Conservation (phyloP, 2,888 invertebrate species). For the Hypena proboscidalis region DNA sequence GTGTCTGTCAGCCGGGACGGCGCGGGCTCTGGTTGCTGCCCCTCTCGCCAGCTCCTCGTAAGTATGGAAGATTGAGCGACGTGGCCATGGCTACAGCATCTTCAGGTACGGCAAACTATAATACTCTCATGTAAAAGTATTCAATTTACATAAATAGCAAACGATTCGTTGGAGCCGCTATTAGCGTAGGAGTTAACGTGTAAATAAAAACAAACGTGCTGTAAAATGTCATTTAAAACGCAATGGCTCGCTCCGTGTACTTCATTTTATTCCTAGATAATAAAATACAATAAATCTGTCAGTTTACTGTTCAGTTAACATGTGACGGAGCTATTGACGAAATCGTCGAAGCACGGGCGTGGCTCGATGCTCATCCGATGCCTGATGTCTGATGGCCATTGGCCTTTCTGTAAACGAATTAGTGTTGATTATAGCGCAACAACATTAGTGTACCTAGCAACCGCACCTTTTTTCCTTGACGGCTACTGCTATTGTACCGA, state of each 20-base stretch:
- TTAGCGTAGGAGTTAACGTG: constrained; percentile 21
- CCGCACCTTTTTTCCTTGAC: constrained; percentile 47
- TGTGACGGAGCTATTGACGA: constrained; percentile 38
- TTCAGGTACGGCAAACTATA: constrained; percentile 47
- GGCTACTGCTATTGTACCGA: constrained; percentile 25
- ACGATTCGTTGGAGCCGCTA: neutral
- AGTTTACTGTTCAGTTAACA: constrained; percentile 13
- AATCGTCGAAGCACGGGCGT: constrained; percentile 64
- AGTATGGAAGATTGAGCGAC: constrained; percentile 57
- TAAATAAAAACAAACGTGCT: constrained; percentile 36
- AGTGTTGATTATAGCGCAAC: constrained; percentile 57
- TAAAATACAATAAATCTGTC: constrained; percentile 9
- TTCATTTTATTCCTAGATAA: neutral
- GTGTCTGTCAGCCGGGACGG: constrained; percentile 45
- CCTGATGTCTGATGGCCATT: no score
- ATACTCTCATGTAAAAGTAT: neutral
- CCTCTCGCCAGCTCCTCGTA: constrained; percentile 34
- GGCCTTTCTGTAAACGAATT: constrained; percentile 63
- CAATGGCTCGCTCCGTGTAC: neutral
- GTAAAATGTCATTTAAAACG: constrained; percentile 8
- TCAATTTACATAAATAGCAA: neutral
- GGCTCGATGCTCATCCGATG: constrained; percentile 59
- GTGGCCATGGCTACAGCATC: constrained; percentile 33
- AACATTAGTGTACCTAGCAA: constrained; percentile 37
- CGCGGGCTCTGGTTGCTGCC: constrained; percentile 6